Base-by-base conservation (phyloP, 2,797 vertebrate species). In the Aphelocoma californica region DNA sequence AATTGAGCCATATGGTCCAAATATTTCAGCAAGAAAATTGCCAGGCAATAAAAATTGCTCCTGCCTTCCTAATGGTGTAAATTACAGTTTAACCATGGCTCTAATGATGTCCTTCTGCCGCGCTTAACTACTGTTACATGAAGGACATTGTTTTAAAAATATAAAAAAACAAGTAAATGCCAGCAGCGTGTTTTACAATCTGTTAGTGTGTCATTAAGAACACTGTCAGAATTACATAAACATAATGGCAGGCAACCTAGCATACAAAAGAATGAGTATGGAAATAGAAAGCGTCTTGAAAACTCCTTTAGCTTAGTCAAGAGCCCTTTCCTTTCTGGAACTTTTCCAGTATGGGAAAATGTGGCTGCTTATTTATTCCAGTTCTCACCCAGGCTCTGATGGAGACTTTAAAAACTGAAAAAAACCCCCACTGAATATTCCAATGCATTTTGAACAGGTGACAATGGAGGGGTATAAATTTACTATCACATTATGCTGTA, bases 1-100 rank as follows among this genome's bases (percentile, higher is more conserved):
- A 99, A 99, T 99, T 99, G 99, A 99, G 99, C 99, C 99, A 99
- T 99, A 99, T 99, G 99, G 99, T 99, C 99, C 99, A 99, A 99
- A 99, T 99, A 99, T 99, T 99, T 99, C 99, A 99, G 99, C 99
- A 99, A 99, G 99, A 99, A 99, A 99, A 99, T 99, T 99, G 99
- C 99, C 99, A 99, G 99, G 99, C 99, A 99, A 99, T 99, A 99
- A 99, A 99, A 99, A 99, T 99, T 99, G 99, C 99, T 99, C 99
- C 99, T 99, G 99, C 99, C 99, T 99, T 99, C 99, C 99, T 99
- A 99, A 99, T 99, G 99, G 99, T 99, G 99, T 99, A 99, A 99
- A 99, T 99, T 99, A 99, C 99, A 99, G 99, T 99, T 99, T 99
- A 99, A 99, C 99, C 99, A 99, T 98, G 98, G 99, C 98, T 99